Evolutionary conservation across 2,113 vertebrate genomes (phyloP), one percentile per base, ranked within the genome.

Genomic region (Origma solitaria): DNA sequence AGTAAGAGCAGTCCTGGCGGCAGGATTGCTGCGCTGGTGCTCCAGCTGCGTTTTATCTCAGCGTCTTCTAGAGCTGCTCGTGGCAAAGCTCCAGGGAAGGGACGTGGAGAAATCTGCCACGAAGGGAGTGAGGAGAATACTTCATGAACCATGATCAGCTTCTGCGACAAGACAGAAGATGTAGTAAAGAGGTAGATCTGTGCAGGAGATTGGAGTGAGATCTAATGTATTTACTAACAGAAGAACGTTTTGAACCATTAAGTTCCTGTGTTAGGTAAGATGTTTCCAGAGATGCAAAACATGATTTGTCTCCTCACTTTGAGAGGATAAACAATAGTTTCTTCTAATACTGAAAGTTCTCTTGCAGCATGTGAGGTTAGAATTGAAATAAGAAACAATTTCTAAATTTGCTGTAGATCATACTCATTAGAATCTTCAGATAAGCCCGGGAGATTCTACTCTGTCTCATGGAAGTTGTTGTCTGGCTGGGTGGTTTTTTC

Each of bases 91-190:
- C 30, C 10, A 4, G 42, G 16, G 21, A 65, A 82, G 22, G 31
- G n/a, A 54, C 0, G 0, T 42, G 15, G 10, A 79, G 54, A 65
- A 90, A 61, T 11, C 58, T 54, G 19, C 40, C 17, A 15, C 24
- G 22, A 15, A 51, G 44, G 3, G 1, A 56, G 14, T 42, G 22
- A 83, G 76, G 30, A 70, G 19, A 30, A 33, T 16, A 31, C 10
- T 27, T 64, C 16, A 14, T 30, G 35, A 25, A 13, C 22, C 7
- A 0, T 47, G 21, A 31, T 61, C 62, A 77, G 40, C 20, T 68
- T 78, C 44, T 68, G 68, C 68, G 76, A 9, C 33, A 50, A 28
- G 18, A 25, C 9, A n/a, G 21, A 47, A 56, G 37, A 42, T 51
- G 10, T 42, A 91, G 42, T 33, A 44, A 51, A 75, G 33, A 72